These are phyloP conservation scores for Bombus polaris DNA, from an alignment of 1,140 invertebrate genomes.

Conservation along the genomic window DNA sequence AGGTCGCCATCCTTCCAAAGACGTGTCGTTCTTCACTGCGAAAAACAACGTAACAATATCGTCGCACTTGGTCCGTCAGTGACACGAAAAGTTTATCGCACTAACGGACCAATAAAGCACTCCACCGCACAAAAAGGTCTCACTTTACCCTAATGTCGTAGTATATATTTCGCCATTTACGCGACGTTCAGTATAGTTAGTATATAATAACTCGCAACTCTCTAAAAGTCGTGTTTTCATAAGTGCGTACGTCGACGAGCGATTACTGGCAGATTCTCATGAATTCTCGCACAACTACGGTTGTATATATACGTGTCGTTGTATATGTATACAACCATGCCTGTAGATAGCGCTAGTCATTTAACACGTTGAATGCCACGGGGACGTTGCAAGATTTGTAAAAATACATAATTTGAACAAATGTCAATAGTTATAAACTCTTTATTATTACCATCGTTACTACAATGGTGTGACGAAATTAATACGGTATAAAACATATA, in stretches of 20 bases:
- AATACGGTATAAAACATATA: too few species aligned
- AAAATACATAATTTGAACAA: too few species aligned
- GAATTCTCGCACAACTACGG: conserved; percentile 4
- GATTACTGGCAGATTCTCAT: conserved; percentile 30
- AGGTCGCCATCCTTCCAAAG: conserved; percentile 76
- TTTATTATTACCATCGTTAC: too few species aligned
- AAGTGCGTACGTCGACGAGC: not conserved
- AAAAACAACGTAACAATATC: conserved; percentile 45
- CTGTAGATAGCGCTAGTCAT: not conserved
- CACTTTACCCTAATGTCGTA: conserved; percentile 60
- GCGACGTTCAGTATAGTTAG: conserved; percentile 59
- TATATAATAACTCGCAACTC: conserved; percentile 14
- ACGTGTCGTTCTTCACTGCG: conserved; percentile 50
- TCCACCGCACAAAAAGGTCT: conserved; percentile 53
- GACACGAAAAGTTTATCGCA: conserved; percentile 18
- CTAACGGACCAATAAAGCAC: conserved; percentile 52
- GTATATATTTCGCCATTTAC: conserved; percentile 69
- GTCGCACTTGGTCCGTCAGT: conserved; percentile 35
- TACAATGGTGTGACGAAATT: too few species aligned
- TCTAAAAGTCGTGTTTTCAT: conserved; percentile 47
- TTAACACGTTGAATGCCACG: too few species aligned
- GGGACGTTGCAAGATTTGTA: too few species aligned
- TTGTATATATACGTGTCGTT: not conserved
- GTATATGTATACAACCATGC: not conserved
- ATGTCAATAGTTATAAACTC: too few species aligned